phyloP scores from a whole-genome alignment of 2,113 vertebrate species.

The Notiomystis cincta region DNA sequence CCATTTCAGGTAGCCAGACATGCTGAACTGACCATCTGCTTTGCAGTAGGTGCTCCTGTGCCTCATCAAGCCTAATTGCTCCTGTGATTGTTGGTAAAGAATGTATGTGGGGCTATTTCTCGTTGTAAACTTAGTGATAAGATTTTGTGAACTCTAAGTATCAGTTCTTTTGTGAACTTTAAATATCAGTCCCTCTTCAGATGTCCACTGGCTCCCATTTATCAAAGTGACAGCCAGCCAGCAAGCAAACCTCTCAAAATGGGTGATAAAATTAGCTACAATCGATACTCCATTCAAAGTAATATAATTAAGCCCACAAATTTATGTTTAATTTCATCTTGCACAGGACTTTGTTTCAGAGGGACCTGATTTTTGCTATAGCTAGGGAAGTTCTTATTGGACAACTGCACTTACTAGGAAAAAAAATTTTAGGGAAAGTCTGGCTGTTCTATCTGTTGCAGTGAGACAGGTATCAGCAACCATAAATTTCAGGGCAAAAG shows the following conservation, averaged over 20 bases:
- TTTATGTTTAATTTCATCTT: conserved; percentile 25
- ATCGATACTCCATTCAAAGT: conserved; percentile 30
- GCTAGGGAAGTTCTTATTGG: background rate
- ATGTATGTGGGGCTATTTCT: background rate
- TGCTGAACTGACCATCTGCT: background rate
- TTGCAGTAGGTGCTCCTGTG: background rate
- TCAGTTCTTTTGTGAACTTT: background rate
- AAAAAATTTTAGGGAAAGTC: background rate
- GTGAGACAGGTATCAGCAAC: background rate
- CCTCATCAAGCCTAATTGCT: background rate
- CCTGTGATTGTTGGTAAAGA: background rate
- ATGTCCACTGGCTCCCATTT: conserved; percentile 4
- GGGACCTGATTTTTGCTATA: background rate
- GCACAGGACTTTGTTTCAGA: background rate
- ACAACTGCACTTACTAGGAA: background rate
- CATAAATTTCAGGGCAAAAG: background rate
- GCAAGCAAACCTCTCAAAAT: background rate
- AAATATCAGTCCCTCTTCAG: background rate
- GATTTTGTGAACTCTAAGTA: conserved; percentile 20
- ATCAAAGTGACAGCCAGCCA: conserved; percentile 48
- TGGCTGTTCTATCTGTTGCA: background rate
- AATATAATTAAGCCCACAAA: conserved; percentile 22
- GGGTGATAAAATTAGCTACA: conserved; percentile 32
- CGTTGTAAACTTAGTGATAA: background rate
- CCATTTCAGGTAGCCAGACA: background rate